phyloP scores from a whole-genome alignment of 1,140 invertebrate species.

The Trichonephila inaurata region DNA sequence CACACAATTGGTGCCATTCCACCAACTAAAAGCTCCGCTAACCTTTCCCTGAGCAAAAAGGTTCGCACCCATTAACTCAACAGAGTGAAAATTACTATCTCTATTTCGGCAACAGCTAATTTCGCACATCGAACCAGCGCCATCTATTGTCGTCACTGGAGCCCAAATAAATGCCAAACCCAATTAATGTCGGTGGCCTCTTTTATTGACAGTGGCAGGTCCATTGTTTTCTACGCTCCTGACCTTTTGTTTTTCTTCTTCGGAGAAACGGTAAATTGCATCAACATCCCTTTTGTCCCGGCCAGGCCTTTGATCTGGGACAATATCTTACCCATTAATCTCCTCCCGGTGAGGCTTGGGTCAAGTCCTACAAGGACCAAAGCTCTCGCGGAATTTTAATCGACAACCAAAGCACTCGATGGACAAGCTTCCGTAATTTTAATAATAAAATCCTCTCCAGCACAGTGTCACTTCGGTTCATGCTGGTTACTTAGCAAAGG shows the following conservation, averaged over 20 bases:
- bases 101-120: conserved; percentile 60
- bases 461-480: conserved; percentile 20
- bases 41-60: neutral
- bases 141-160: conserved; percentile 47
- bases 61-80: conserved; percentile 9
- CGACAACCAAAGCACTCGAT: conserved; percentile 12
- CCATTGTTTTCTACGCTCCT: conserved; percentile 52
- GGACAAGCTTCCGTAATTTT: conserved; percentile 17
- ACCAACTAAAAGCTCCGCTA: neutral
- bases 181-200: conserved; percentile 38
- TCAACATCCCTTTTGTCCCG: conserved; percentile 7
- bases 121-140: conserved; percentile 17
- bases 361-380: neutral
- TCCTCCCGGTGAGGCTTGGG: neutral
- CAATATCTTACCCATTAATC: neutral
- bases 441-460: conserved; percentile 21
- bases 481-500: conserved; percentile 3
- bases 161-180: conserved; percentile 55
- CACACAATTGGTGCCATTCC: neutral
- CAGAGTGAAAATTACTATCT: conserved; percentile 46
- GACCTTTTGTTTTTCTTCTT: conserved; percentile 9
- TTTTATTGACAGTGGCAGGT: conserved; percentile 61
- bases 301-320: neutral
- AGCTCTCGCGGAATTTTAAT: conserved; percentile 33
- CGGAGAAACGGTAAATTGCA: conserved; percentile 34